These are phyloP conservation scores for Exocentrus adspersus DNA, from an alignment of 2,888 invertebrate genomes.

Conservation along the genomic window DNA sequence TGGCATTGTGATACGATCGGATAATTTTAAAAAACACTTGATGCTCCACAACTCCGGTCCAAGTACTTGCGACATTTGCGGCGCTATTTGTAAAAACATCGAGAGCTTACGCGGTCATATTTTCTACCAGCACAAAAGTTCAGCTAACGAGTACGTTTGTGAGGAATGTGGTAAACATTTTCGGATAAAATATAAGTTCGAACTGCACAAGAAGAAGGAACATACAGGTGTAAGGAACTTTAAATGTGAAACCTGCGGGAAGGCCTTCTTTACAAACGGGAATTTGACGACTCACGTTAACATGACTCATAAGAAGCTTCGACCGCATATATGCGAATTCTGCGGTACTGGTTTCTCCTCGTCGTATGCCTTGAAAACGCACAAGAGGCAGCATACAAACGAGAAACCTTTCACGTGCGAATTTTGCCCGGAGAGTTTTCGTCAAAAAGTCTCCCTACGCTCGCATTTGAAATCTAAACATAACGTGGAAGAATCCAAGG, in stretches of 20 bases:
- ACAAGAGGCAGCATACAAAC: constrained; percentile 50
- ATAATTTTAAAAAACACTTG: constrained; percentile 51
- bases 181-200: constrained; percentile 51
- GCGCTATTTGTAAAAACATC: constrained; percentile 54
- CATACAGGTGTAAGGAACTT: constrained; percentile 51
- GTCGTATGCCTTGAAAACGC: constrained; percentile 48
- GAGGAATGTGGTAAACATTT: constrained; percentile 54
- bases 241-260: constrained; percentile 51
- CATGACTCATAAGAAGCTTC: constrained; percentile 48
- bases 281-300: constrained; percentile 46
- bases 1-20: constrained; percentile 43
- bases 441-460: constrained; percentile 52
- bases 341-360: constrained; percentile 50
- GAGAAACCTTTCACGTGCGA: constrained; percentile 50
- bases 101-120: constrained; percentile 56
- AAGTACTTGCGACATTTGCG: constrained; percentile 53
- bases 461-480: constrained; percentile 55
- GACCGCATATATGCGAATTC: constrained; percentile 49
- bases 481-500: constrained; percentile 47
- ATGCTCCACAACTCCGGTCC: constrained; percentile 49
- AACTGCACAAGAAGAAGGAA: constrained; percentile 53
- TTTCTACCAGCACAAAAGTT: constrained; percentile 54
- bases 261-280: constrained; percentile 45
- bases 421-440: constrained; percentile 48
- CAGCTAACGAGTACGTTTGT: constrained; percentile 51